phyloP scores from a whole-genome alignment of 2,113 vertebrate species.

The Anarhynchus alexandrinus region DNA sequence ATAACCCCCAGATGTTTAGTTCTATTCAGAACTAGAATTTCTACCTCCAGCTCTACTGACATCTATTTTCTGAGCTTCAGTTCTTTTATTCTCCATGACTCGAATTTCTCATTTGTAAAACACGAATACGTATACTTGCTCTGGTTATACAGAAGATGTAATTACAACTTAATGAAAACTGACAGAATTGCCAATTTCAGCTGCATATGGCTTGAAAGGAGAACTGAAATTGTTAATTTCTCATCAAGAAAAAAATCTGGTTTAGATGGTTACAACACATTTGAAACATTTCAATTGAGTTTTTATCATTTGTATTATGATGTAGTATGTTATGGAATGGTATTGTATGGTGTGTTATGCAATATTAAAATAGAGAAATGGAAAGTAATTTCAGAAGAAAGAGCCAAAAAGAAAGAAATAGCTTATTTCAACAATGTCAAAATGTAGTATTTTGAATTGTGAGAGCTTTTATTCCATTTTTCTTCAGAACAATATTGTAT shows the following conservation, averaged over 20 bases:
- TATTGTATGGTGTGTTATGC: not conserved
- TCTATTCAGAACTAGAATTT: not conserved
- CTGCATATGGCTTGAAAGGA: not conserved
- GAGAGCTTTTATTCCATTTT: slow-evolving; percentile 17
- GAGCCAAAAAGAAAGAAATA: not conserved
- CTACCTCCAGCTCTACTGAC: not conserved
- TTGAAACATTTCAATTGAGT: slow-evolving; percentile 40
- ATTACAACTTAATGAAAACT: slow-evolving; percentile 36
- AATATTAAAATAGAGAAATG: slow-evolving; percentile 33
- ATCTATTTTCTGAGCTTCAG: not conserved
- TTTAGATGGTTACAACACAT: not conserved
- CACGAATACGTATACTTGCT: not conserved
- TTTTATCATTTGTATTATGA: slow-evolving; percentile 25
- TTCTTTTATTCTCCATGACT: not conserved
- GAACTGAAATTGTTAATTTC: slow-evolving; percentile 48
- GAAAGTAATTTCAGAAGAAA: slow-evolving; percentile 38
- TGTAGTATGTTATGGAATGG: not conserved
- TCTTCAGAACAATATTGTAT: not conserved
- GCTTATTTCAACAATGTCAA: not conserved
- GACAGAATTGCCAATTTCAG: slow-evolving; percentile 36
- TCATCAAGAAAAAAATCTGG: not conserved
- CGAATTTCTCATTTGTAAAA: not conserved
- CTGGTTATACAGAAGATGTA: slow-evolving; percentile 1
- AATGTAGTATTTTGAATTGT: not conserved
- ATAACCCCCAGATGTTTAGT: not conserved